Conservation (phyloP, 2,888 invertebrate species). For the Leptinotarsa peninsularis region DNA sequence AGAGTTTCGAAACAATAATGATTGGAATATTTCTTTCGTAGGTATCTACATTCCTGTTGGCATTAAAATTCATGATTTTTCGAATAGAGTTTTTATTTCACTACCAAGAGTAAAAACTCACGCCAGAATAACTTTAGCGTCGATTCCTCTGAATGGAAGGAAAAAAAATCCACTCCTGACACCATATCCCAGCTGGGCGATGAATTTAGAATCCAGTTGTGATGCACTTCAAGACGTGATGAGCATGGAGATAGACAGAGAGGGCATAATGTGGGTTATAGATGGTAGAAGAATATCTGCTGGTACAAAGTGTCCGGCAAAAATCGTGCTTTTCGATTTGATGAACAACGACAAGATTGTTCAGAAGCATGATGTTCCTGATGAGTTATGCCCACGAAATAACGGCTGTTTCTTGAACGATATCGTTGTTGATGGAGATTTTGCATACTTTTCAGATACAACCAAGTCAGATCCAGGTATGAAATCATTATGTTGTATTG, state of each 20-base stretch:
- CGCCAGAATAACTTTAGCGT: constrained; percentile 75
- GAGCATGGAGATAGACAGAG: constrained; percentile 77
- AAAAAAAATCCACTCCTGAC: constrained; percentile 69
- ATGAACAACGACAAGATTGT: constrained; percentile 71
- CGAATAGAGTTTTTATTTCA: constrained; percentile 9
- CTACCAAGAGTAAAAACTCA: constrained; percentile 69
- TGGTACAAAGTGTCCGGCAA: constrained; percentile 72
- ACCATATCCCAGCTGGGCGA: constrained; percentile 76
- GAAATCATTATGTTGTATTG: background rate
- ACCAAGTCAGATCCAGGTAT: constrained; percentile 71
- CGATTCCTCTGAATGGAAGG: constrained; percentile 65
- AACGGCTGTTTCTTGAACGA: constrained; percentile 74
- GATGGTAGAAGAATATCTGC: constrained; percentile 73
- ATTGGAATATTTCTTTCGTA: background rate
- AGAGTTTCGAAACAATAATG: too few species aligned
- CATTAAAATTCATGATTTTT: background rate
- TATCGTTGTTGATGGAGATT: constrained; percentile 74
- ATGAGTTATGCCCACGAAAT: constrained; percentile 69
- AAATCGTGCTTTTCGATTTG: constrained; percentile 75
- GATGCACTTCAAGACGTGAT: constrained; percentile 76
- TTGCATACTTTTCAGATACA: constrained; percentile 77
- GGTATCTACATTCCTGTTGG: constrained; percentile 1
- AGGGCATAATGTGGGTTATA: constrained; percentile 75
- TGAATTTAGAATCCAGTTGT: constrained; percentile 68
- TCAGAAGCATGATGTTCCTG: constrained; percentile 71